These are phyloP conservation scores for Pseudochromis fuscus DNA, from an alignment of 2,797 vertebrate species.

Conservation along the genomic window DNA sequence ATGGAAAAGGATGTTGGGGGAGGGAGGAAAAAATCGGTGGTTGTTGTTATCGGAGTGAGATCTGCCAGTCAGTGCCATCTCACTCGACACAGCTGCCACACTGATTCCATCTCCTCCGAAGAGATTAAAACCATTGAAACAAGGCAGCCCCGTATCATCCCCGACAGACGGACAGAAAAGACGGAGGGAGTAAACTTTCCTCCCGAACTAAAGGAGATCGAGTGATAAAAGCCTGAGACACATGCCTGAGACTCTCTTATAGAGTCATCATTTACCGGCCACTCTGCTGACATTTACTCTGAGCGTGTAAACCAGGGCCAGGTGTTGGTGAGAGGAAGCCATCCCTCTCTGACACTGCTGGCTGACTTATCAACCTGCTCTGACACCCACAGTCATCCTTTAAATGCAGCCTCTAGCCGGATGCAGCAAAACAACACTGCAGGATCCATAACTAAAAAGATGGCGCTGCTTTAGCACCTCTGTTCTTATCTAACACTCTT, in stretches of 20 bases:
- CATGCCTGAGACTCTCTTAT: slow-evolving; percentile 58
- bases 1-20: slow-evolving; percentile 34
- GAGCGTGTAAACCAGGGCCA: slow-evolving; percentile 46
- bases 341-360: slow-evolving; percentile 61
- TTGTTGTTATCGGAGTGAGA: slow-evolving; percentile 70
- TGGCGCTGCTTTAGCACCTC: slow-evolving; percentile 1
- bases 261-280: slow-evolving; percentile 71
- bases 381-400: slow-evolving; percentile 50
- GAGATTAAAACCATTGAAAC: slow-evolving; percentile 75
- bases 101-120: slow-evolving; percentile 64
- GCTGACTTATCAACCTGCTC: slow-evolving; percentile 60
- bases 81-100: slow-evolving; percentile 64
- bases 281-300: slow-evolving; percentile 65
- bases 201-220: slow-evolving; percentile 64
- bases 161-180: slow-evolving; percentile 43
- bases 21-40: slow-evolving; percentile 2
- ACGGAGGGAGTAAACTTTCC: slow-evolving; percentile 68
- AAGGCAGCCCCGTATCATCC: slow-evolving; percentile 56
- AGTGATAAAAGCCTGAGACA: slow-evolving; percentile 58
- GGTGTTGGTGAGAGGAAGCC: slow-evolving; percentile 55
- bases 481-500: slow-evolving; percentile 15
- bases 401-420: slow-evolving; percentile 42
- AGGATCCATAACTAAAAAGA: slow-evolving; percentile 36
- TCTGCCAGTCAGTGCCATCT: slow-evolving; percentile 77
- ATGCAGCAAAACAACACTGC: slow-evolving; percentile 19